These are phyloP conservation scores for Chrysemys picta DNA, from an alignment of 2,113 vertebrate species.

Conservation along the genomic window DNA sequence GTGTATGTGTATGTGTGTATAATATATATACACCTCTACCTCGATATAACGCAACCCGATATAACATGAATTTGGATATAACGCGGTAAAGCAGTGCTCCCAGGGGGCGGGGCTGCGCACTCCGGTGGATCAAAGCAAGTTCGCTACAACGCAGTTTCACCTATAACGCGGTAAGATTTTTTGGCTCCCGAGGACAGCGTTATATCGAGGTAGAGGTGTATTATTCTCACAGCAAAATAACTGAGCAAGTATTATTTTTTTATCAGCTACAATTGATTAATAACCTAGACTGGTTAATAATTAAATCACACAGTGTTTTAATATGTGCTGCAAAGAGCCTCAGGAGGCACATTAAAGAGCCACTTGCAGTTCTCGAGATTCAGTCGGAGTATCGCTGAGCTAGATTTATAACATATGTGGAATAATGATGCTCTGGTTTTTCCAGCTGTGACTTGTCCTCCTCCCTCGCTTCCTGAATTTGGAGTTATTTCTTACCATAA, in stretches of 20 bases:
- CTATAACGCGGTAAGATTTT: too few species aligned
- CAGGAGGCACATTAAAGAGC: neutral
- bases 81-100: too few species aligned
- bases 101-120: too few species aligned
- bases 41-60: too few species aligned
- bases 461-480: conserved; percentile 78
- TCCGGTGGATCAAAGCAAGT: too few species aligned
- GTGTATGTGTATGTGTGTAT: too few species aligned
- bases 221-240: neutral
- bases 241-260: neutral
- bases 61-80: too few species aligned
- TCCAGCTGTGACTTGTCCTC: conserved; percentile 84
- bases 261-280: neutral
- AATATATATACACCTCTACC: neutral
- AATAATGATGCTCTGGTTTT: neutral
- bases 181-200: too few species aligned
- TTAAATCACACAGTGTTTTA: neutral
- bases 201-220: too few species aligned
- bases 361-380: neutral
- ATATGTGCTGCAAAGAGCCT: neutral
- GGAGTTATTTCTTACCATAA: conserved; percentile 74
- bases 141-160: too few species aligned
- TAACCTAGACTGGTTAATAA: neutral
- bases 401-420: neutral
- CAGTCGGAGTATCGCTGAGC: neutral